Base-by-base conservation (phyloP, 2,888 invertebrate species). In the Scrobipalpa costella region DNA sequence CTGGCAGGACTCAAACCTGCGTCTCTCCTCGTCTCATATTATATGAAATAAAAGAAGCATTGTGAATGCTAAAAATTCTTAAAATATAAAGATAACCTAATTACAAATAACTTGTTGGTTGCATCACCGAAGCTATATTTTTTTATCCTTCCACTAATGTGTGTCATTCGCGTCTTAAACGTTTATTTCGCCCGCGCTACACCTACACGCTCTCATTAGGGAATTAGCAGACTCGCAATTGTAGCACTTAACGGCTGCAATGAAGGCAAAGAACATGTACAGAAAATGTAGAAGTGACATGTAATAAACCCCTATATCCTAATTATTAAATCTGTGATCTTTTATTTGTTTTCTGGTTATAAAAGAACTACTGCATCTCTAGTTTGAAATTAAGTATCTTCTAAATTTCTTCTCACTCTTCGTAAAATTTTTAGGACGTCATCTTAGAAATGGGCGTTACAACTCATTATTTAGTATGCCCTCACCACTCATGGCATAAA, bases 111-210 rank as follows among this genome's bases (percentile, higher is more conserved):
- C n/a, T 65, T 68, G 71, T 71, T 5, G 73, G 69, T 76, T 77
- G 73, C 76, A 74, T 75, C 75, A 76, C 65, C 73, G 73, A 74
- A 71, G 70, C 74, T 65, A 66, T 68, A 68, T 69, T 73, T 74
- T 77, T 84, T 84, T 78, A 78, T 83, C 81, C 79, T 78, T 73
- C 73, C 72, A 74, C 80, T 87, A 88, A 86, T 86, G 74, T 77
- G 76, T 72, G 77, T 72, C 79, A 80, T 81, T 85, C 81, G 71
- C 80, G 76, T 75, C 75, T 78, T 81, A 81, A 85, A 81, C 83
- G 84, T 81, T 85, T 81, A 83, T 78, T 78, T 87, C 90, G 90
- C 88, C 90, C 88, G 89, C 90, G 89, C 89, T 86, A 88, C 90
- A 85, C 90, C 90, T 90, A 91, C 90, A 81, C 79, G 75, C 2